phyloP scores from a whole-genome alignment of 2,888 invertebrate species.

The Dolomedes plantarius region DNA sequence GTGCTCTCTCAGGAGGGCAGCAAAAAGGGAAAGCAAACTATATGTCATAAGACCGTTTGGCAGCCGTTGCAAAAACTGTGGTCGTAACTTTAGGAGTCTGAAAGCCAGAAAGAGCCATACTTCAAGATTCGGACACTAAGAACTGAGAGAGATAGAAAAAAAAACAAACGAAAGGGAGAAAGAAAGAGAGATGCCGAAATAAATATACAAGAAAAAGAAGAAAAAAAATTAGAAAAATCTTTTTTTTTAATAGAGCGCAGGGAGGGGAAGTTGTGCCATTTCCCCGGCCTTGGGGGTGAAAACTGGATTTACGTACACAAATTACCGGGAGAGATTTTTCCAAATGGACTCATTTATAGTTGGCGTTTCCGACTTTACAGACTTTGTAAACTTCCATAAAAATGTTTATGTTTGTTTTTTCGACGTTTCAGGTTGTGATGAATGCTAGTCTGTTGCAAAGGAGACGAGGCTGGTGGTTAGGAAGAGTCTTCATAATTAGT shows the following conservation, averaged over 20 bases:
- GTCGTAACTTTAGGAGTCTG: conserved; percentile 34
- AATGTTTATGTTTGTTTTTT: conserved; percentile 23
- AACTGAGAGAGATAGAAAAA: conserved; percentile 25
- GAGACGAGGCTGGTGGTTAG: not conserved
- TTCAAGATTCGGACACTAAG: conserved; percentile 45
- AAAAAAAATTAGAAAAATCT: conserved; percentile 28
- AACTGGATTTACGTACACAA: conserved; percentile 58
- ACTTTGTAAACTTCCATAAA: conserved; percentile 7
- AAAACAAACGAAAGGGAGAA: too few relatives aligned
- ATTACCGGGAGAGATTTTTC: conserved; percentile 37
- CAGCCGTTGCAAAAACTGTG: conserved; percentile 18
- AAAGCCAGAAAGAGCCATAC: conserved; percentile 31
- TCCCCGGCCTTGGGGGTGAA: conserved; percentile 29
- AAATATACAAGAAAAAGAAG: conserved; percentile 34
- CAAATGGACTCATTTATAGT: conserved; percentile 45
- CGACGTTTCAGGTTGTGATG: not conserved
- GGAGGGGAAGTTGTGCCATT: conserved; percentile 20
- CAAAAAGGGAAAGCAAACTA: conserved; percentile 15
- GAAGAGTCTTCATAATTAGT: conserved; percentile 22
- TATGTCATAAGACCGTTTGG: conserved; percentile 30
- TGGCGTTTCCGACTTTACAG: conserved; percentile 27
- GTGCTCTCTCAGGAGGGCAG: not conserved
- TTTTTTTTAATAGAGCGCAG: conserved; percentile 32
- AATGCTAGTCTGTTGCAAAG: not conserved
- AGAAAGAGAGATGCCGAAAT: conserved; percentile 35